phyloP scores from a whole-genome alignment of 2,797 vertebrate genomes.

The Oreonectes daqikongensis region DNA sequence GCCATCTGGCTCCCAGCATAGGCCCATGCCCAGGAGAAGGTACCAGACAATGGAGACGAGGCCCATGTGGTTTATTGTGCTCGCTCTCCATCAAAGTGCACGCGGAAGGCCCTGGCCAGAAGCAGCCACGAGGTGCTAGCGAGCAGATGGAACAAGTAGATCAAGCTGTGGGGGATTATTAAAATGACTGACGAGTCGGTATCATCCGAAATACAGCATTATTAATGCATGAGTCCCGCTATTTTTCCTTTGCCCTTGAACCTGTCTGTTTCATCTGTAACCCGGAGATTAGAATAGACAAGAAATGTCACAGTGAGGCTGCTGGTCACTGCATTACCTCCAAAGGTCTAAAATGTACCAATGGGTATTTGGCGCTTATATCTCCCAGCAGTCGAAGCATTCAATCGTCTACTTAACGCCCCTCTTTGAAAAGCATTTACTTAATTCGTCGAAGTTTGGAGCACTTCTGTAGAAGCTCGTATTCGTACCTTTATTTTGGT shows the following conservation, averaged over 20 bases:
- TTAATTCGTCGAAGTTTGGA: constrained; percentile 78
- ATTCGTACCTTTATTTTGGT: constrained; percentile 63
- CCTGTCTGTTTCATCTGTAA: constrained; percentile 71
- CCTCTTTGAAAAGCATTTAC: constrained; percentile 78
- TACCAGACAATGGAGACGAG: constrained; percentile 46
- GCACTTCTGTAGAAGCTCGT: constrained; percentile 73
- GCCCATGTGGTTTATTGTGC: constrained; percentile 70
- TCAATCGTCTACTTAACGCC: constrained; percentile 74
- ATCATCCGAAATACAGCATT: constrained; percentile 83
- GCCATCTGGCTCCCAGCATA: constrained; percentile 77
- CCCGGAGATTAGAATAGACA: constrained; percentile 64
- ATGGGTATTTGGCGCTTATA: constrained; percentile 72
- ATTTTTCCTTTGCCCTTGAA: constrained; percentile 83
- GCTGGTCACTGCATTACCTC: constrained; percentile 87
- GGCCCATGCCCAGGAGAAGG: constrained; percentile 37
- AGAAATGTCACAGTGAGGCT: constrained; percentile 66
- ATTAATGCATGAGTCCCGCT: constrained; percentile 84
- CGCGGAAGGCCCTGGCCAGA: constrained; percentile 71
- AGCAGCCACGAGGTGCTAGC: constrained; percentile 73
- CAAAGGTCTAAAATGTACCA: constrained; percentile 82
- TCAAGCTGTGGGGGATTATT: constrained; percentile 88
- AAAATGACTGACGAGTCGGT: constrained; percentile 85
- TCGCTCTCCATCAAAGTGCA: constrained; percentile 80
- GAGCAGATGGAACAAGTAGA: constrained; percentile 87
- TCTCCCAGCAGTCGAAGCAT: constrained; percentile 72